phyloP scores from a whole-genome alignment of 2,888 invertebrate genomes.

The Tholera decimalis region DNA sequence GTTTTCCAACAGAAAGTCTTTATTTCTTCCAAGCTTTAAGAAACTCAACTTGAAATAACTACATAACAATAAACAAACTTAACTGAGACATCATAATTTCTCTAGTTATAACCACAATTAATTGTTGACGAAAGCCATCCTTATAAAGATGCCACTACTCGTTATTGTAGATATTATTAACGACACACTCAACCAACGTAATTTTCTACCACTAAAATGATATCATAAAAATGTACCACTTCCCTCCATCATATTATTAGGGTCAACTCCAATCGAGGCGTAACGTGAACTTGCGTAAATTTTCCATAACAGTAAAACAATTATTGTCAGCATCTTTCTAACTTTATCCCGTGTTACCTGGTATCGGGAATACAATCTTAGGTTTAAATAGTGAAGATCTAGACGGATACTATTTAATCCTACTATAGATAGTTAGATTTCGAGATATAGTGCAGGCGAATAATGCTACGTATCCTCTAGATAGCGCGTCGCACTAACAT shows the following conservation, averaged over 20 bases:
- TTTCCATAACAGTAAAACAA: not conserved
- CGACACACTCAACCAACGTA: conserved; percentile 26
- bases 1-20: not conserved
- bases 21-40: not conserved
- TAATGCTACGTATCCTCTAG: too few species aligned
- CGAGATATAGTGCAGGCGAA: too few species aligned
- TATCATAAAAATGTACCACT: conserved; percentile 23
- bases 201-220: conserved; percentile 30
- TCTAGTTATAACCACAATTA: not conserved
- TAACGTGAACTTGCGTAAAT: not conserved
- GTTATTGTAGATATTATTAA: conserved; percentile 7
- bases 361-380: too few species aligned
- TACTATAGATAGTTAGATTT: too few species aligned
- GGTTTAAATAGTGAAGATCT: too few species aligned
- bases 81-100: not conserved
- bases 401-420: too few species aligned
- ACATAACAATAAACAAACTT: not conserved
- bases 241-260: conserved; percentile 15
- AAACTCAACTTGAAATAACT: not conserved
- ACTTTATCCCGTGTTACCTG: too few species aligned
- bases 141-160: not conserved
- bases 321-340: too few species aligned
- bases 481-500: too few species aligned
- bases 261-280: not conserved
- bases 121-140: not conserved